Base-by-base conservation (phyloP, 2,888 invertebrate species). In the Chrysopilus asiliformis region DNA sequence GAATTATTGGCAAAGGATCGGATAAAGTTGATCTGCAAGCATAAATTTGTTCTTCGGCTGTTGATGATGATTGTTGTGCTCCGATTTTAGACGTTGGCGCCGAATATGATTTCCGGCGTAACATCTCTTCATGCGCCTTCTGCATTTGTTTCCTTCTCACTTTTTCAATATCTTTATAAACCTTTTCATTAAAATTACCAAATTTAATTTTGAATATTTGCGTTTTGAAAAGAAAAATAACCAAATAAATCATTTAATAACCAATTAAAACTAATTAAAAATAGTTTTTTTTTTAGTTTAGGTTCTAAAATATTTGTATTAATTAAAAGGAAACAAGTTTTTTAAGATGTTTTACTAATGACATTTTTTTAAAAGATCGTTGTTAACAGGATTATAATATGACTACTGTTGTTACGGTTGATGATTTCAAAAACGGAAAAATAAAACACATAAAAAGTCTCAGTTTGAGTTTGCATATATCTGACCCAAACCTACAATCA, bases 151-250 rank as follows among this genome's bases (percentile, higher is more conserved):
- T 26, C n/a, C 26, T 26, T 26, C 26, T 6, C 5, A 5, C 13
- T 26, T 26, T 26, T 12, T 26, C 26, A 26, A 58, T 49, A 44
- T 58, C 59, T 53, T 59, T 60, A 59, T 60, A 58, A 48, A 58
- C 58, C 58, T 58, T 51, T 41, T 34, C 7, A 12, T 8, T 22
- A 22, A 22, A 22, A 22, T 22, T 22, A 10, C 22, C 10, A 22
- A 22, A 12, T 7, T 32, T 31, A 36, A 12, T 19, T 31, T 3
- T 30, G 9, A 4, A 3, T 35, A 17, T 19, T 8, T 27, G 14
- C n/a, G 14, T 14, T 14, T 14, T 14, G 28, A 28, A 28, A n/a
- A 28, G 13, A 12, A 13, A n/a, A 28, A 28, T 22, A 22, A 8
- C 7, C 10, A 22, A 8, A 22, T 22, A 22, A 22, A 22, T n/a